Evolutionary conservation across 2,113 vertebrate species (phyloP).

Genomic region (Sminthopsis crassicaudata): DNA sequence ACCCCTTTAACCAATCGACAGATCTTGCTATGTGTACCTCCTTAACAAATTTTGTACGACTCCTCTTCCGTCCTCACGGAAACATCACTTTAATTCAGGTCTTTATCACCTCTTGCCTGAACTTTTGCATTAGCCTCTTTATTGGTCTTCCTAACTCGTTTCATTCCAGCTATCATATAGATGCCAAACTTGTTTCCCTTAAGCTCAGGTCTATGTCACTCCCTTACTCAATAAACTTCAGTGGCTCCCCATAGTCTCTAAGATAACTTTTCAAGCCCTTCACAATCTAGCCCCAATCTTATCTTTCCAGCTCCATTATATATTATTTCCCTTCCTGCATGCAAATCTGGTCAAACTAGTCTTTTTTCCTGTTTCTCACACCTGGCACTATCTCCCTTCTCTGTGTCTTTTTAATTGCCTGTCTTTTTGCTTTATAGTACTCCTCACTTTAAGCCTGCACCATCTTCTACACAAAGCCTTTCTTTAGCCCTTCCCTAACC

Average conservation of each 20-base stretch:
- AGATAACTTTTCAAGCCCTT: not conserved
- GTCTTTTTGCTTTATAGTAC: not conserved
- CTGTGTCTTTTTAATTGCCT: not conserved
- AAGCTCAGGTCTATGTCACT: not conserved
- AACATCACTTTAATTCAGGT: not conserved
- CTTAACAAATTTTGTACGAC: not conserved
- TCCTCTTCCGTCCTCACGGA: not conserved
- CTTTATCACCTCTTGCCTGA: not conserved
- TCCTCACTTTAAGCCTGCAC: not conserved
- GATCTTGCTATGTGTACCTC: not conserved
- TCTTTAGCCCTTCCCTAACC: not conserved
- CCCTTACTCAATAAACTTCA: not conserved
- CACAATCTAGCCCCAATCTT: not conserved
- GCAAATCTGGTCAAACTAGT: not conserved
- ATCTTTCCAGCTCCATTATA: not conserved
- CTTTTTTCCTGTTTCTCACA: not conserved
- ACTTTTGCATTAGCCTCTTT: not conserved
- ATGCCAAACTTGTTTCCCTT: not conserved
- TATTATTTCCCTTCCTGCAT: not conserved
- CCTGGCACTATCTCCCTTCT: not conserved
- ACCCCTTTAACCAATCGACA: not conserved
- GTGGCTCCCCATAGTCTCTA: not conserved
- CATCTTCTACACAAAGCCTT: not conserved
- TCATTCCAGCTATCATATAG: not conserved
- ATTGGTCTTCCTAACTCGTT: not conserved